Evolutionary conservation across 2,113 vertebrate genomes (phyloP).

Genomic region (Ranitomeya imitator): DNA sequence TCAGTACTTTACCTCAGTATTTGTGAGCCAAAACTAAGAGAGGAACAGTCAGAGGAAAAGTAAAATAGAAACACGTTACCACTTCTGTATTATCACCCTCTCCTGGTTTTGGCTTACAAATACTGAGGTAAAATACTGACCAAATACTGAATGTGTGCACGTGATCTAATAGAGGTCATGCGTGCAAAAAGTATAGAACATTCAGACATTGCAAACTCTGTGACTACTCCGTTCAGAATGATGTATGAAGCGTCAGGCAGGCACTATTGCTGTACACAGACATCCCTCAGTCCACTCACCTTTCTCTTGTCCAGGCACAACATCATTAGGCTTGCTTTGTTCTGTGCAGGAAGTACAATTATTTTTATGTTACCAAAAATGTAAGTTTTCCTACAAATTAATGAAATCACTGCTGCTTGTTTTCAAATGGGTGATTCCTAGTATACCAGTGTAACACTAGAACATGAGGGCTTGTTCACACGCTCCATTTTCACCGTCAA

Average conservation of each 20-base stretch:
- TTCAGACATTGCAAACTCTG: background rate
- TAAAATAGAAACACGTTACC: too few species aligned
- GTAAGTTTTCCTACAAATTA: background rate
- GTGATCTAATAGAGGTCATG: background rate
- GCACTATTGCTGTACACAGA: background rate
- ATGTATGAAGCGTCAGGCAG: background rate
- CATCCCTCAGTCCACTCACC: conserved; percentile 2
- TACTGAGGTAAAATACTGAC: too few species aligned
- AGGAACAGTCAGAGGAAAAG: too few species aligned
- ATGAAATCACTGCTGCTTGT: background rate
- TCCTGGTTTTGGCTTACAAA: too few species aligned
- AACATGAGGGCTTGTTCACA: too few species aligned
- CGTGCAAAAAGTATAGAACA: background rate
- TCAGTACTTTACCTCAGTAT: too few species aligned
- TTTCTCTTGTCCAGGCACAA: background rate
- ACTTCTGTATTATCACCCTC: too few species aligned
- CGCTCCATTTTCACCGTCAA: too few species aligned
- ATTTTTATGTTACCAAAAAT: background rate
- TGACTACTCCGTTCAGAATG: background rate
- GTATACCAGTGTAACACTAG: too few species aligned
- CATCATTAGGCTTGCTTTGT: background rate
- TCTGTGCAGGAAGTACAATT: conserved; percentile 34
- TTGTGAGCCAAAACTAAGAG: too few species aligned
- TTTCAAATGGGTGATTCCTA: background rate
- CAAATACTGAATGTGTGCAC: too few species aligned